Evolutionary conservation across 2,888 invertebrate species (phyloP).

Genomic region (Lasioglossum morio): DNA sequence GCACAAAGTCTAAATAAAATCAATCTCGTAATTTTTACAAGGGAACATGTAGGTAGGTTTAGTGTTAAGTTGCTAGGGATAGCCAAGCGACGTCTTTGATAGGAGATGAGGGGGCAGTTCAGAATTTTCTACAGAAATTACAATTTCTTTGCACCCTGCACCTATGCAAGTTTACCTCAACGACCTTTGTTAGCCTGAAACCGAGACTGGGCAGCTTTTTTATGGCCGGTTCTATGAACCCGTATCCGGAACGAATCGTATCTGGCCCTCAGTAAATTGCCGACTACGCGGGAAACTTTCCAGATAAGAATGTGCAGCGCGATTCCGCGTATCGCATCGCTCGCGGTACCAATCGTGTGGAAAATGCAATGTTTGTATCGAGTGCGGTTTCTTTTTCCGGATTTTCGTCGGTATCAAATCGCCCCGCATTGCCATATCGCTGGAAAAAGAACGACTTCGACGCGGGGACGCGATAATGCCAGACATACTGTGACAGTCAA

Average conservation of each 20-base stretch:
- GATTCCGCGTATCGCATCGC: background rate
- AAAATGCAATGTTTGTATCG: slow-evolving; percentile 9
- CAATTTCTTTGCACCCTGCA: background rate
- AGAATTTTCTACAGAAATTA: too few relatives aligned
- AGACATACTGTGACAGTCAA: slow-evolving; percentile 13
- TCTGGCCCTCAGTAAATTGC: slow-evolving; percentile 33
- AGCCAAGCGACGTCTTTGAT: too few relatives aligned
- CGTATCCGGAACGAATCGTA: slow-evolving; percentile 28
- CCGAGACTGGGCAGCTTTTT: slow-evolving; percentile 24
- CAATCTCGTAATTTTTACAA: too few relatives aligned
- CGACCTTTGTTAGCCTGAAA: background rate
- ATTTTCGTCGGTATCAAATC: background rate
- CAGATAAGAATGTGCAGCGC: slow-evolving; percentile 25
- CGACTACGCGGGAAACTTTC: slow-evolving; percentile 16
- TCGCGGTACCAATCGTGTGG: slow-evolving; percentile 14
- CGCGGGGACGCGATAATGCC: background rate
- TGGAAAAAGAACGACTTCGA: background rate
- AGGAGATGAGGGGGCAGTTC: too few relatives aligned
- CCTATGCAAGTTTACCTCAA: background rate
- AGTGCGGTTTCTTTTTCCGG: background rate
- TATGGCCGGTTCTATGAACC: background rate
- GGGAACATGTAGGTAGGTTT: too few relatives aligned
- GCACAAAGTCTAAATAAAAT: too few relatives aligned
- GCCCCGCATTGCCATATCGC: background rate
- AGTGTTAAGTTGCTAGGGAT: too few relatives aligned